Conservation (phyloP, 2,113 vertebrate species). For the Chloropsis hardwickii region DNA sequence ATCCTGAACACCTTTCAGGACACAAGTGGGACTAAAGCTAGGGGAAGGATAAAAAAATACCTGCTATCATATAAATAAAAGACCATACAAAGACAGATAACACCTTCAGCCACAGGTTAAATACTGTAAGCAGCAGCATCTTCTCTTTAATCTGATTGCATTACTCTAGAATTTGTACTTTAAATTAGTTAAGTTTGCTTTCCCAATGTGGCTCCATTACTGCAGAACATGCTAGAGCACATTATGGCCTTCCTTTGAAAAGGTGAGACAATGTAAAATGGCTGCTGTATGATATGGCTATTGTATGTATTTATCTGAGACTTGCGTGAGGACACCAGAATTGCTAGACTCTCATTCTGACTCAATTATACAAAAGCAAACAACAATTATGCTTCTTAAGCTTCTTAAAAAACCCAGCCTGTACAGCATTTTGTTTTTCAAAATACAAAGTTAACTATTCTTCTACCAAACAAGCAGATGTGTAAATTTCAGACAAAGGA, state of each 20-base stretch:
- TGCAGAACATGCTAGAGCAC: background rate
- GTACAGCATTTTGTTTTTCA: background rate
- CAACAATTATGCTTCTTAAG: background rate
- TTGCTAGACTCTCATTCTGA: background rate
- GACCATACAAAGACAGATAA: background rate
- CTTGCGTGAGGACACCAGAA: background rate
- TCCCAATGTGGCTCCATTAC: background rate
- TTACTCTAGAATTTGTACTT: background rate
- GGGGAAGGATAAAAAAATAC: conserved; percentile 17
- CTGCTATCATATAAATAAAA: background rate
- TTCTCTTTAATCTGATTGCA: background rate
- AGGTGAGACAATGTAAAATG: background rate
- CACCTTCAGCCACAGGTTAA: background rate
- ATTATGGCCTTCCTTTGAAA: background rate
- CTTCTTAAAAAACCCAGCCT: background rate
- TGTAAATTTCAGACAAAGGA: background rate
- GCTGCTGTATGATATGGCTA: background rate
- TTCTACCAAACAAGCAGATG: background rate
- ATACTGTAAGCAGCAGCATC: background rate
- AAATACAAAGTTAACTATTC: background rate
- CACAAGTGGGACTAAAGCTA: conserved; percentile 91
- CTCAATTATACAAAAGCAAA: background rate
- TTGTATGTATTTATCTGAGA: background rate
- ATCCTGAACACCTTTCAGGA: conserved; percentile 74
- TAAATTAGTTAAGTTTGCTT: background rate